Conservation (phyloP, 2,888 invertebrate genomes). For the Lottia scabra region DNA sequence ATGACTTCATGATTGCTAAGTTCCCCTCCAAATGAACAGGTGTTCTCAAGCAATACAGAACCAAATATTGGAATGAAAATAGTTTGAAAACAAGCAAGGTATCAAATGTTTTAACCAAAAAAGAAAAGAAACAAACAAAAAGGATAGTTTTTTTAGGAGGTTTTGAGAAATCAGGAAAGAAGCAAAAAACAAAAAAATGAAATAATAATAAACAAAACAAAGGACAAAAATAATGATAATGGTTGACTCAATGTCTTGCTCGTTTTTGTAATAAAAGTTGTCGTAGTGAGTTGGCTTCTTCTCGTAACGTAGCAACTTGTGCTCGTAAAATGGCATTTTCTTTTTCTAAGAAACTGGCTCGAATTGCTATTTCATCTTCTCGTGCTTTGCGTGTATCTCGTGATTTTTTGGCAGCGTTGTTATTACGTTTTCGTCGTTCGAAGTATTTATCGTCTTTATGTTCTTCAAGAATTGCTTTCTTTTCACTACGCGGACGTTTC, state of each 20-base stretch:
- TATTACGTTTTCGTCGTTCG: constrained; percentile 87
- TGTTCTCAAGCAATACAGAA: too few species aligned
- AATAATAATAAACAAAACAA: neutral
- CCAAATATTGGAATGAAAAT: too few species aligned
- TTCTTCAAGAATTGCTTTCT: constrained; percentile 85
- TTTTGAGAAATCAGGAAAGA: neutral
- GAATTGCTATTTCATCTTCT: constrained; percentile 89
- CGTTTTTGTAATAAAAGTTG: constrained; percentile 75
- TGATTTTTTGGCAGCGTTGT: constrained; percentile 92
- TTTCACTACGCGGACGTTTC: constrained; percentile 62
- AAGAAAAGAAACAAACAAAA: constrained; percentile 2
- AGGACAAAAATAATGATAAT: neutral
- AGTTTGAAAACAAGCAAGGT: too few species aligned
- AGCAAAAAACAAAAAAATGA: neutral
- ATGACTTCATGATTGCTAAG: too few species aligned
- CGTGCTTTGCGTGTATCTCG: constrained; percentile 87
- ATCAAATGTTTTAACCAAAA: neutral
- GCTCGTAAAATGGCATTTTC: constrained; percentile 88
- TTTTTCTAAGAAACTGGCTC: constrained; percentile 86
- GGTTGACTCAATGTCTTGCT: neutral
- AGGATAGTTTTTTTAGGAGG: too few species aligned
- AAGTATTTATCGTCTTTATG: constrained; percentile 92
- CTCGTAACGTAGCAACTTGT: constrained; percentile 83
- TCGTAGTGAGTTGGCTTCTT: constrained; percentile 81
- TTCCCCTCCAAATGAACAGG: too few species aligned